Conservation (phyloP, 1,140 invertebrate species). For the Delia radicum region DNA sequence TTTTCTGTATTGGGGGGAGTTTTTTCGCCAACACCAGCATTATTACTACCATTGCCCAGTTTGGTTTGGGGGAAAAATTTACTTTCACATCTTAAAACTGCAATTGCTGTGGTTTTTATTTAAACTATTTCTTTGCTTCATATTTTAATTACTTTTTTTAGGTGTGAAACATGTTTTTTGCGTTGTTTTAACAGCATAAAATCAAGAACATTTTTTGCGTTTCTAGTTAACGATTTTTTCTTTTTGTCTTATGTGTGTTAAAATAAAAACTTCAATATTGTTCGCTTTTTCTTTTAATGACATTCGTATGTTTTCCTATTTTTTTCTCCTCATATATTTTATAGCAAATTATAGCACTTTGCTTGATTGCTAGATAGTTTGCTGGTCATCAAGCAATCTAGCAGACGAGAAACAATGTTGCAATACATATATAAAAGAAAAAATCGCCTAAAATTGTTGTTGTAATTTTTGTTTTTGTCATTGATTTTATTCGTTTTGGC, state of each 20-base stretch:
- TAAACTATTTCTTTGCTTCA: not conserved
- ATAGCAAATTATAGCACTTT: no score
- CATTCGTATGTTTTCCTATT: not conserved
- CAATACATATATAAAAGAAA: no score
- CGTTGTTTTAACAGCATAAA: not conserved
- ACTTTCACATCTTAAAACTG: not conserved
- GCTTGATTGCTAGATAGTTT: no score
- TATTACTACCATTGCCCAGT: no score
- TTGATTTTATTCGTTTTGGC: no score
- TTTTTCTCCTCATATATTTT: no score
- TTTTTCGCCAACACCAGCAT: no score
- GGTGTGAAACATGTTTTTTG: not conserved
- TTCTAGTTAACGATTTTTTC: conserved; percentile 17
- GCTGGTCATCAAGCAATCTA: no score
- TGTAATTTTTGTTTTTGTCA: no score
- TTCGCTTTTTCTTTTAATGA: no score
- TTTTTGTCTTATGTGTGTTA: not conserved
- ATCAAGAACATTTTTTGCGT: conserved; percentile 14
- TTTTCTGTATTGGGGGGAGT: not conserved
- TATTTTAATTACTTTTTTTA: not conserved
- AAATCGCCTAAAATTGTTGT: no score
- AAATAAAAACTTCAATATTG: conserved; percentile 16
- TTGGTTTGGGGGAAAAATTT: not conserved
- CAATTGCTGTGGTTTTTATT: not conserved
- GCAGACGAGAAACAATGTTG: no score